Base-by-base conservation (phyloP, 2,113 vertebrate genomes). In the Tapirus terrestris region DNA sequence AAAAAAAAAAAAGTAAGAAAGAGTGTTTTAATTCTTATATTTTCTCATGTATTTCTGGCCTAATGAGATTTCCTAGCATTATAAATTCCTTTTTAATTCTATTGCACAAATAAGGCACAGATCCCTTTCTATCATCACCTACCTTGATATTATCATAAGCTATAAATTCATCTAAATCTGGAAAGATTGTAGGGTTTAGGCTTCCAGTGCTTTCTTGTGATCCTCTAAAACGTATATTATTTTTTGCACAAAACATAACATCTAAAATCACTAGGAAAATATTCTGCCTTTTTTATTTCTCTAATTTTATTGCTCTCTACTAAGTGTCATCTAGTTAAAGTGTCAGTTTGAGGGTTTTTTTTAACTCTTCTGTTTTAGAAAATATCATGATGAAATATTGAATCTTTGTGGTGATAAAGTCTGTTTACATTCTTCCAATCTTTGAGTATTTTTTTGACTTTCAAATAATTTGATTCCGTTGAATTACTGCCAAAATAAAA, bases 401-500 rank as follows among this genome's bases (percentile, higher is more conserved):
- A 17, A 58, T 60, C 48, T 72, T 72, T 45, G 10, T 60, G 17
- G n/a, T 58, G 14, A 39, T 33, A 51, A 84, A 68, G 60, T 83
- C 33, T 89, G 29, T 94, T 89, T 73, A 89, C 10, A 65, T 89
- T 94, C 67, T 82, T 94, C 21, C 29, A 75, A 58, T 56, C n/a
- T 84, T 84, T 48, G 18, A 85, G 65, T 48, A 13, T 31, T 36
- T 76, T 82, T 82, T 82, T 29, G 5, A 75, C 29, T 83, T 56
- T 17, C 12, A 58, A 65, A 43, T 58, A 45, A 21, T 67, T 65
- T 76, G 11, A 81, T 58, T 45, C 13, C 81, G n/a, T 70, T 60
- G 29, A 68, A 68, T 81, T 72, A 82, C 39, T 82, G 14, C 39
- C 5, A 27, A n/a, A 61, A 60, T 53, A 77, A 90, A 72, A 70